Base-by-base conservation (phyloP, 2,113 vertebrate species). In the Rhabdornis inornatus region DNA sequence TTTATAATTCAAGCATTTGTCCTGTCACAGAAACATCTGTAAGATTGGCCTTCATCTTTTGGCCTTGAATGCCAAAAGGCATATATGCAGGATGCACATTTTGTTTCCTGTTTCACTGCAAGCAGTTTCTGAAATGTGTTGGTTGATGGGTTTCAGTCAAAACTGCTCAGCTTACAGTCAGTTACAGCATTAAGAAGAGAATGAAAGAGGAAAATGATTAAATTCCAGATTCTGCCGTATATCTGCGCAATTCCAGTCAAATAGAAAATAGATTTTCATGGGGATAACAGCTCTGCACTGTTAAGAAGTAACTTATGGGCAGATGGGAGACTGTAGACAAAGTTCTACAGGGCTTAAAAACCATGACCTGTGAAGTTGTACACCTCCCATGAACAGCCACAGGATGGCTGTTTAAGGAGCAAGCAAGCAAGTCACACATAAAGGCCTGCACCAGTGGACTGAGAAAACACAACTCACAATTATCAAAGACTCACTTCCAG, bases 211-310 rank as follows among this genome's bases (percentile, higher is more conserved):
- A 49, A 49, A 70, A 66, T 3, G 4, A 47, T 47, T 35, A 52
- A 74, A 81, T 87, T 83, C 44, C 40, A 87, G 39, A 4, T 71
- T 59, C 39, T 55, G 22, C 18, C 47, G 30, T 23, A 2, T 8
- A 47, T 12, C 7, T 30, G 10, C 33, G 31, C n/a, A 70, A 85
- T 30, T 52, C 28, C 52, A 74, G 28, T 40, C 52, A 83, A 71
- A 68, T 1, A 68, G 31, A 10, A 77, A 33, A 9, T 1, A 77
- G 19, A 55, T n/a, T 84, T 68, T 52, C 0, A 0, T 2, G 1
- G 23, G 9, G 11, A 0, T 68, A 74, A 60, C 21, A 76, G 10
- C 1, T 2, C 27, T 66, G 27, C 7, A 12, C 4, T n/a, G n/a
- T n/a, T n/a, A n/a, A 72, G 28, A 78, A 19, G 15, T 52, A 75